These are phyloP conservation scores for Melitaea cinxia DNA, from an alignment of 1,140 invertebrate genomes.

Conservation along the genomic window DNA sequence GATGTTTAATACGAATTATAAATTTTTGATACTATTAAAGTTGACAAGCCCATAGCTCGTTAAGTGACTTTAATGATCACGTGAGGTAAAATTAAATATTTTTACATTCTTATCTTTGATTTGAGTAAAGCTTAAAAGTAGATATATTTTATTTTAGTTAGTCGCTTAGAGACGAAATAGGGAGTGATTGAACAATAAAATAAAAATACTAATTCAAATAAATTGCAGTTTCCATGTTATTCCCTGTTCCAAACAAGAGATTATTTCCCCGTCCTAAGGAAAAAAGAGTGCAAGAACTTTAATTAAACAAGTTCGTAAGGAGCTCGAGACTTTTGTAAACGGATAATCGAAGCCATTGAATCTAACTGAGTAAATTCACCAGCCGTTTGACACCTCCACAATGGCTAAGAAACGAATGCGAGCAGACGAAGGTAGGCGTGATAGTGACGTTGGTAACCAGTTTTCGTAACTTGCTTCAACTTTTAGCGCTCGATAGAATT, in stretches of 20 bases:
- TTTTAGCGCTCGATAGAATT: constrained; percentile 57
- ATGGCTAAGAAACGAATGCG: constrained; percentile 31
- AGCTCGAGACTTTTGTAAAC: constrained; percentile 73
- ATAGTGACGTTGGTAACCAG: constrained; percentile 52
- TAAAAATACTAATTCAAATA: neutral
- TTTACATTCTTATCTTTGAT: too few relatives aligned
- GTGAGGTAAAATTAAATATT: too few relatives aligned
- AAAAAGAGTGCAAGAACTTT: constrained; percentile 79
- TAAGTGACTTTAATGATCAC: too few relatives aligned
- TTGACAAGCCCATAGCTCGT: too few relatives aligned
- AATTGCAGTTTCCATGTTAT: neutral
- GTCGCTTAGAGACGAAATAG: constrained; percentile 28
- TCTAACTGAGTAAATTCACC: constrained; percentile 65
- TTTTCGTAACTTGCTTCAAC: constrained; percentile 47
- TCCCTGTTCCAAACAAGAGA: constrained; percentile 62
- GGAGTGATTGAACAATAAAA: neutral
- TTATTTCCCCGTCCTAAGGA: constrained; percentile 73
- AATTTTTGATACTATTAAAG: too few relatives aligned
- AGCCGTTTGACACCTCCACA: constrained; percentile 52
- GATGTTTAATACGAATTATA: too few relatives aligned
- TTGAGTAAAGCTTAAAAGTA: too few relatives aligned
- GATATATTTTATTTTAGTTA: too few relatives aligned
- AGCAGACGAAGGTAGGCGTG: constrained; percentile 41
- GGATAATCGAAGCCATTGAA: constrained; percentile 71
- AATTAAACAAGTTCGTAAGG: constrained; percentile 78